Evolutionary conservation across 23 tunicate genomes (phyloP), one percentile per base, ranked within the genome.

Genomic region (Aplidium turbinatum): DNA sequence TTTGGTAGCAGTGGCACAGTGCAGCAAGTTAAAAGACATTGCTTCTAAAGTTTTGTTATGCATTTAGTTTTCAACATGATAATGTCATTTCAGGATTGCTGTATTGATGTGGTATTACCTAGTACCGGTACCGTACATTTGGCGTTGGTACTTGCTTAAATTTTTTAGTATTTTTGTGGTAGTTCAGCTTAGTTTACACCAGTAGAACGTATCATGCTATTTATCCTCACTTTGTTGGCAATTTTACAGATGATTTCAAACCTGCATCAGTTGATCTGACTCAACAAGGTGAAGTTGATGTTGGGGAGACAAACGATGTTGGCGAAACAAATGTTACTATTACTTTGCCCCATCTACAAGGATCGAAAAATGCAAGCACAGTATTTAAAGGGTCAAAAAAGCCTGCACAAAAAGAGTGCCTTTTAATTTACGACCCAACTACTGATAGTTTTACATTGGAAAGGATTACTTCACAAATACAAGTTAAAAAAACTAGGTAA

Each of bases 341-440:
- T 0, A 70, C 87, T 4, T 45, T 89, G 13, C 96, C 96, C 1
- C 83, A 89, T 52, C 38, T 65, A 31, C 80, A 76, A 72, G 89
- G 89, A 25, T 88, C 87, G 0, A 81, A 88, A 70, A 82, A 70
- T 27, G 22, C 90, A 18, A 68, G 86, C 65, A 80, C 82, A 28
- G 89, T 82, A 3, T 89, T 82, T 33, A 89, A 82, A 78, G 96
- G 96, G 1, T 76, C 84, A 27, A 89, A 82, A 47, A 82, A 82
- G 36, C 89, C 96, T 0, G 89, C 68, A 22, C 89, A 77, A 55
- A 91, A 91, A 58, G 97, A 91, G 57, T 91, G 97, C 79, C 75
- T 91, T 21, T 58, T 91, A 38, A 84, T 91, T 33, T 84, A 48
- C 36, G 97, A 91, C 48, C 55, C 54, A 35, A 67, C 35, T 38